Base-by-base conservation (phyloP, 2,888 invertebrate species). In the Anticlea derivata region DNA sequence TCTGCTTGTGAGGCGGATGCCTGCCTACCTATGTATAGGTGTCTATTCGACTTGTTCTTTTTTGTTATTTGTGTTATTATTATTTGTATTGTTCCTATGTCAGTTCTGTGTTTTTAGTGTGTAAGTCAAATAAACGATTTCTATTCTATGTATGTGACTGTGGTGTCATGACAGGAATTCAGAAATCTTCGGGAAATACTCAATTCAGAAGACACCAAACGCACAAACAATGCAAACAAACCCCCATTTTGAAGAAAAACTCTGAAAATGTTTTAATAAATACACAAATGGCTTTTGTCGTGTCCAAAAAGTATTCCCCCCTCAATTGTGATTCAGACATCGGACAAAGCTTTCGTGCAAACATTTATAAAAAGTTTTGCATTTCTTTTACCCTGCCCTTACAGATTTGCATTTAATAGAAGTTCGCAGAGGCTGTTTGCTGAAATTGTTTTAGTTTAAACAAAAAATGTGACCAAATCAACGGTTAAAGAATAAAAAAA, bases 201-300 rank as follows among this genome's bases (percentile, higher is more conserved):
- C n/a, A n/a, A n/a, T n/a, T n/a, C n/a, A n/a, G n/a, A n/a, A 35
- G 26, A 34, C 44, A 22, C 38, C 47, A 48, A 52, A 48, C 34
- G 40, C 39, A 40, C 46, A 3, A 17, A 33, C 12, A 17, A 50
- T 11, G 11, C 30, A 23, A 53, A 57, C 58, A 57, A 57, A 20
- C 31, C 50, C 34, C 40, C 10, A 40, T 57, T 50, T 53, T 40
- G 40, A 55, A 53, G 24, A 72, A 77, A 80, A 78, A 48, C 48
- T 71, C 78, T 77, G 75, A 70, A 76, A 80, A 80, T 71, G 73
- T 80, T 84, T 83, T 80, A 81, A 80, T 83, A 81, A 83, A 82
- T 78, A 72, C 75, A 43, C 63, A 68, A 70, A 76, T 69, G 61
- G 70, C 76, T 77, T 80, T 83, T 82, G 81, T 84, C 60, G 27